These are phyloP conservation scores for Mormyrus iriodes DNA, from an alignment of 2,113 vertebrate species.

Conservation along the genomic window DNA sequence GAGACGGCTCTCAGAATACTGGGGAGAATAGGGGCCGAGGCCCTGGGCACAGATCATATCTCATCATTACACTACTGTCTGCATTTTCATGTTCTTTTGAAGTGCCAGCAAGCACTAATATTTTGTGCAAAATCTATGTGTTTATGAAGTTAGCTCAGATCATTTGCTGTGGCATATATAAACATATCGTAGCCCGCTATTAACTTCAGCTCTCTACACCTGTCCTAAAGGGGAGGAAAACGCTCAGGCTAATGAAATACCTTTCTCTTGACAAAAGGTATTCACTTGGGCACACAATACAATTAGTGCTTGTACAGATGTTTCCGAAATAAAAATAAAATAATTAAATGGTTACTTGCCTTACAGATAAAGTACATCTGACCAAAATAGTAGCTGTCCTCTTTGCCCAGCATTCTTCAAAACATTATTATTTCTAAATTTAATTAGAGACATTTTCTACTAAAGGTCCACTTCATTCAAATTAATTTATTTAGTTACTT, in stretches of 20 bases:
- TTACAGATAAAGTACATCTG: neutral
- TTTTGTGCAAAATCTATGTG: slow-evolving; percentile 50
- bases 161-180: neutral
- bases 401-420: neutral
- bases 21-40: slow-evolving; percentile 32
- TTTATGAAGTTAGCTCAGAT: slow-evolving; percentile 47
- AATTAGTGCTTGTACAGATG: neutral
- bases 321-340: neutral
- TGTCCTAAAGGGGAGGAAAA: neutral
- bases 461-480: neutral
- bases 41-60: slow-evolving; percentile 48
- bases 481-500: neutral
- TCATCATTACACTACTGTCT: slow-evolving; percentile 24
- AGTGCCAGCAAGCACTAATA: slow-evolving; percentile 38
- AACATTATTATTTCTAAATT: neutral
- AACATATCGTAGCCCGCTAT: neutral
- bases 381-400: neutral
- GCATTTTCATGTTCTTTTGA: slow-evolving; percentile 16
- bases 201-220: neutral
- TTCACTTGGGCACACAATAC: neutral
- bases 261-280: neutral
- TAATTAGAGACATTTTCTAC: neutral
- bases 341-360: neutral
- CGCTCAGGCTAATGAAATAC: neutral
- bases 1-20: slow-evolving; percentile 38